Base-by-base conservation (phyloP, 2,888 invertebrate genomes). In the Andricus quercusramuli region DNA sequence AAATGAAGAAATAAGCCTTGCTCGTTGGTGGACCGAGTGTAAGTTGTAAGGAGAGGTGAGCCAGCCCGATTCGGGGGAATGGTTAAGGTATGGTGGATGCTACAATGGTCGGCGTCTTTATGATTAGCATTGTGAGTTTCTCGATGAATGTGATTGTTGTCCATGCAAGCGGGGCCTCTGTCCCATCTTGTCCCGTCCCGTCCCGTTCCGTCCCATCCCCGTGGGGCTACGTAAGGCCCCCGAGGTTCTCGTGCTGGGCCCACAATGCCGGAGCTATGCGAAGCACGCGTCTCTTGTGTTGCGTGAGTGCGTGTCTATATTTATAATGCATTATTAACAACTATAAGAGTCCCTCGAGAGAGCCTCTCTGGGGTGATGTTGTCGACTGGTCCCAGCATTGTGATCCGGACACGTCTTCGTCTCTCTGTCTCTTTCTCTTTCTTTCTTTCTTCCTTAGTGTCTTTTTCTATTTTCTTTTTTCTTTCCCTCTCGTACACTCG, bases 71-170 rank as follows among this genome's bases (percentile, higher is more conserved):
- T 83, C 83, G 82, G 83, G 77, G 80, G 83, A 82, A 82, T 79
- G 83, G 79, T 82, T 80, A 80, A 47, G 80, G 80, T 80, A 83
- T 85, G 83, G 83, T 88, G 87, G 87, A 87, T 87, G 89, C 88
- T 89, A 90, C 91, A 92, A 92, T 90, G 90, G 91, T 90, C 91
- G 91, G 92, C 91, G 91, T 92, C 92, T 92, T 91, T 91, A 91
- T 90, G 92, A 92, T 92, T 92, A 92, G 92, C 91, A 92, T 92
- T 92, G 92, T 91, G 90, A 87, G 90, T 87, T 84, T 76, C 88
- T 87, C 91, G 90, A 91, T 92, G 92, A 92, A 92, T 92, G 92
- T 91, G 91, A 92, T 92, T 91, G 91, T 92, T 92, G 91, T 91
- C 89, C 89, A 89, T 89, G 88, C 89, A 86, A 85, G 85, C 83